Base-by-base conservation (phyloP, 2,888 invertebrate species). In the Ophraella communa region DNA sequence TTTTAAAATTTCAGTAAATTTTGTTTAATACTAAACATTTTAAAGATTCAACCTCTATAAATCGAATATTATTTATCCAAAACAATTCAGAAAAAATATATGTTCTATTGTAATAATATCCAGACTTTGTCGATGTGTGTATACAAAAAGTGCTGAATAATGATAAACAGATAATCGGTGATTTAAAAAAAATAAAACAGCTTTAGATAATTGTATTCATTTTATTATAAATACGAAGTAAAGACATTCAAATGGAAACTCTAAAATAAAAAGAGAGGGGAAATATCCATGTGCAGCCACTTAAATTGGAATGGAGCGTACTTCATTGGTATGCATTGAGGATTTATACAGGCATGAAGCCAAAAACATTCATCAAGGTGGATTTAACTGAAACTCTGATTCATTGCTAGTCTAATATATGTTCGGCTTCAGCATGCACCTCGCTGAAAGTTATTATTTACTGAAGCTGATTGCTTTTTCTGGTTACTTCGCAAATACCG, bases 311-410 rank as follows among this genome's bases (percentile, higher is more conserved):
- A 79, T 73, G 72, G 80, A 79, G 79, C 77, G 78, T 79, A 82
- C 82, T 82, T 82, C 82, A 82, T 82, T 82, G 82, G 82, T 82
- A 82, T 82, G 82, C 82, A 82, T 82, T 82, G 82, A 82, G 82
- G 82, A 82, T 82, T 82, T 82, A 82, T 82, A 81, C 81, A 82
- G 82, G 82, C 82, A 81, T 81, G 81, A 80, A 82, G 82, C 82
- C 82, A 82, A 82, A 83, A 83, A 82, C 83, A 83, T 83, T 82
- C 83, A 83, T 83, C 83, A 83, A 83, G 81, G 83, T 82, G 83
- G 83, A 83, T 83, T 83, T 83, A 81, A 80, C 82, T 82, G 82
- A 82, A 82, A 82, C 82, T 82, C 81, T 82, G 82, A 82, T 82
- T 82, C 82, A 82, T 82, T 82, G 81, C 82, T 76, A 77, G 77